phyloP scores from a whole-genome alignment of 2,113 vertebrate genomes.

The Cochlearius cochlearius region DNA sequence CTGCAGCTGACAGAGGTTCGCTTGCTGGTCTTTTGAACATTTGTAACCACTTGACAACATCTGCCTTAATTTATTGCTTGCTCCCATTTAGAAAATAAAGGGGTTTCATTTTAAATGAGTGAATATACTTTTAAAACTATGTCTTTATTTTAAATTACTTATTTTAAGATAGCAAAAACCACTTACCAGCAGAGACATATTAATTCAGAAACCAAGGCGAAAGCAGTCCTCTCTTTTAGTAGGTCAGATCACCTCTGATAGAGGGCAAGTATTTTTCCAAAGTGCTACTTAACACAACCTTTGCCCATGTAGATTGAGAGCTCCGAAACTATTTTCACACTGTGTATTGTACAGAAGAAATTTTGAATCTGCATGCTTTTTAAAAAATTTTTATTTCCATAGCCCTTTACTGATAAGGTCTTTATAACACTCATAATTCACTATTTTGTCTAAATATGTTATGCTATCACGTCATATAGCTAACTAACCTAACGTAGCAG shows the following conservation, averaged over 20 bases:
- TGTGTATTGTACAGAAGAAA: neutral
- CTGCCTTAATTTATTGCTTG: neutral
- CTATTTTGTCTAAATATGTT: neutral
- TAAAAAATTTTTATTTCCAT: neutral
- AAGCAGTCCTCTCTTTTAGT: neutral
- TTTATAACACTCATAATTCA: neutral
- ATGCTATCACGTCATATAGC: neutral
- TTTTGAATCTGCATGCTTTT: neutral
- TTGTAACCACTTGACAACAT: neutral
- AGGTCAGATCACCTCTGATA: neutral
- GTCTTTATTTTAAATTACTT: neutral
- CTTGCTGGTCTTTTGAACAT: neutral
- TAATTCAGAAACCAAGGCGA: neutral
- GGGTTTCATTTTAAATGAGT: neutral
- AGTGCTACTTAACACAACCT: neutral
- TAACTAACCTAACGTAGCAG: neutral
- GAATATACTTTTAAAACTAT: neutral
- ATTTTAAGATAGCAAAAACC: neutral
- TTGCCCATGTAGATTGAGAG: neutral
- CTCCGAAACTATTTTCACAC: neutral
- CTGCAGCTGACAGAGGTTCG: neutral
- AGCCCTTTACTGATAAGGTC: neutral
- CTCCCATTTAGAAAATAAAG: neutral
- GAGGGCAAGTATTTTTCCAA: neutral
- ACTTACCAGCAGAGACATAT: neutral